Evolutionary conservation across 2,888 invertebrate genomes (phyloP), one percentile per base, ranked within the genome.

Genomic region (Pycnomerus fuliginosus): DNA sequence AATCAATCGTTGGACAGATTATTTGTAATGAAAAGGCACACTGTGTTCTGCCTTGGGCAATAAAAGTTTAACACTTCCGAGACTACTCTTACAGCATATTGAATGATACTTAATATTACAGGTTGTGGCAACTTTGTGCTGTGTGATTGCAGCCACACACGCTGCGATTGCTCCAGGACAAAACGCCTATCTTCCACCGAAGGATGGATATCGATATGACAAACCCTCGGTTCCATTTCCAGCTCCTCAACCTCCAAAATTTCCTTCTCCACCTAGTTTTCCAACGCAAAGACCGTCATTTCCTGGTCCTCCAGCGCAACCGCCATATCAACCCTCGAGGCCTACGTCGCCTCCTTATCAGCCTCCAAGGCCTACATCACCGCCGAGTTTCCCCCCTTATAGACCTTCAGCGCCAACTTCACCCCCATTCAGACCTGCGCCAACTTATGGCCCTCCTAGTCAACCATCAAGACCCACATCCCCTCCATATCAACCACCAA

Each of bases 171-270:
- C 78, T 28, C 82, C 84, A 1, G 84, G 84, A 8, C 80, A 82
- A 47, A 85, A 86, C 65, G 84, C 84, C 40, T 90, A 90, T 72
- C 78, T 90, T 36, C 90, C 90, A 12, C 80, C 80, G 2, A 81
- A 78, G 62, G 82, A 83, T 56, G 87, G 87, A 10, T 90, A 90
- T 71, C 78, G 78, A 55, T 90, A 90, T 68, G 79, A 80, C n/a
- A 78, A 77, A 27, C 89, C 90, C 1, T 54, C 69, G 4, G 74
- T 79, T 44, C 79, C 83, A 0, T 83, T 83, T 70, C 78, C 79
- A 1, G 72, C 62, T 16, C 56, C 63, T 24, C 55, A 58, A 36
- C 22, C 55, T 15, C 44, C 56, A 40, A 41, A 41, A 17, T 45
- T 48, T 3, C 52, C 60, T 3, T 35, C 50, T 8, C 44, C 40